Percentiles rank a stretch among this genome's conserved stretches.
These are phyloP conservation scores for Catocala nupta DNA, from an alignment of 2,888 invertebrate species.

Conservation along the genomic window DNA sequence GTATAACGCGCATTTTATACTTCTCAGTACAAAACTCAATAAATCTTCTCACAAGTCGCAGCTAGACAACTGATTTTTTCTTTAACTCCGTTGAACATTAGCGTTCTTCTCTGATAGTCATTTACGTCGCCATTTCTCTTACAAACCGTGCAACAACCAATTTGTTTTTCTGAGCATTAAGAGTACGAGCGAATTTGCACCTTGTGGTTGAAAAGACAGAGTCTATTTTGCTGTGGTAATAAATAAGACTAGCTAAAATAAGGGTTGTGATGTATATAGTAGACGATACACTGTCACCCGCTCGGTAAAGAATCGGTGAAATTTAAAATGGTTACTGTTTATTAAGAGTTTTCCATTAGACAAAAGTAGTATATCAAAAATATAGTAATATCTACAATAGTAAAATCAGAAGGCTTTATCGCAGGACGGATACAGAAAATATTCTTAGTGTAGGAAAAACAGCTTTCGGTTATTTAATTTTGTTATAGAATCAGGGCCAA, in stretches of 20 bases:
- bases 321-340: neutral
- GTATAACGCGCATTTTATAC: no score
- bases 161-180: constrained; percentile 13
- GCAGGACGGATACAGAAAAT: no score
- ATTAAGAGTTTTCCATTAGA: neutral
- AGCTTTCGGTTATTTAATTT: no score
- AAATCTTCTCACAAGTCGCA: neutral
- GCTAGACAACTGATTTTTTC: constrained; percentile 12
- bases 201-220: neutral
- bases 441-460: no score
- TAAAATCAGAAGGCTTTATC: no score
- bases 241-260: fast-evolving
- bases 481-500: no score
- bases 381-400: no score
- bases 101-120: constrained; percentile 23
- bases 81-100: constrained; percentile 17
- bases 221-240: no score
- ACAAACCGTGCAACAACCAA: constrained; percentile 29
- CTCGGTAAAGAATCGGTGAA: constrained; percentile 9
- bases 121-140: constrained; percentile 20
- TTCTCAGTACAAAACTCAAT: neutral
- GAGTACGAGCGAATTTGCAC: constrained; percentile 1
- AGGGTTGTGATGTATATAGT: neutral
- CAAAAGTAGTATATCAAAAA: no score
- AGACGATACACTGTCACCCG: neutral